These are phyloP conservation scores for Mya arenaria DNA, from an alignment of 1,140 invertebrate genomes.

Conservation along the genomic window DNA sequence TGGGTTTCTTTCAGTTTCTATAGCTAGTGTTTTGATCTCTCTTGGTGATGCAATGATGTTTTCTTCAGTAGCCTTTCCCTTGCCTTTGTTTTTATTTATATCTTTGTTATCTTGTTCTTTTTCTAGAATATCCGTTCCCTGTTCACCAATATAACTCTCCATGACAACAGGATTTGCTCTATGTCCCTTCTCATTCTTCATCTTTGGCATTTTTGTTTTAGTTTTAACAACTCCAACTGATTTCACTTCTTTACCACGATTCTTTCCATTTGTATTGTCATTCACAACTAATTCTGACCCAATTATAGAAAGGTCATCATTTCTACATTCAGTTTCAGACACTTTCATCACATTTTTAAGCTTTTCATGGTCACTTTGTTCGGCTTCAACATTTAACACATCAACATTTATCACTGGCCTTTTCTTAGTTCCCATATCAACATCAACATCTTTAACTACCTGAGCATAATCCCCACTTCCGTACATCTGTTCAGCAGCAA, in stretches of 20 bases:
- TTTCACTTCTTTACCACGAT: not conserved
- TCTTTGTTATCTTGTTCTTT: no score
- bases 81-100: no score
- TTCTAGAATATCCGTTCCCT: no score
- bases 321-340: not conserved
- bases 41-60: no score
- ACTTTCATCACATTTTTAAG: not conserved
- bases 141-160: no score
- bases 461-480: not conserved
- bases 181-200: slow-evolving; percentile 15
- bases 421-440: no score
- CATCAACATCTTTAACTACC: no score
- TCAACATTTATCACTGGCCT: no score
- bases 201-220: not conserved
- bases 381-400: slow-evolving; percentile 14
- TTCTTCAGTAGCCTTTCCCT: no score
- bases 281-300: not conserved
- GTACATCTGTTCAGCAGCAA: slow-evolving; percentile 19
- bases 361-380: slow-evolving; percentile 20
- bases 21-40: no score
- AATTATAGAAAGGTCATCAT: not conserved
- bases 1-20: not conserved
- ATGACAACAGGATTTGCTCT: no score
- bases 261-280: no score
- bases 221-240: not conserved